phyloP scores from a whole-genome alignment of 1,140 invertebrate species.

The Conus ventricosus region DNA sequence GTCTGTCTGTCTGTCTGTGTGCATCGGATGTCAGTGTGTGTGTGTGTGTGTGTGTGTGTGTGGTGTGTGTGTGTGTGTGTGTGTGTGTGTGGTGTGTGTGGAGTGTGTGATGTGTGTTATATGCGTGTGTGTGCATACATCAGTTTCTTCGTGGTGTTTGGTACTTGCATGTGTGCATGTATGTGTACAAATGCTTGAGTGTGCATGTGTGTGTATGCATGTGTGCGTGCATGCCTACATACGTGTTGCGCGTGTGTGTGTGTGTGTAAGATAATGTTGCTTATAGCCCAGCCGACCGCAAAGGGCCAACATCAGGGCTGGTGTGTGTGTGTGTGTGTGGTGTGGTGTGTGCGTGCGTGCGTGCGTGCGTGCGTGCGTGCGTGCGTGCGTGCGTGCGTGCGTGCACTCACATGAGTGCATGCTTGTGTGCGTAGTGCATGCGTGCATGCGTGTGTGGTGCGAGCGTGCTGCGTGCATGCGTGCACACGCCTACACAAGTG shows the following conservation, averaged over 20 bases:
- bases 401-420: no score
- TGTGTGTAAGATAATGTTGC: no score
- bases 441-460: no score
- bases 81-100: not conserved
- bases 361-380: no score
- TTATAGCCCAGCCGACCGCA: no score
- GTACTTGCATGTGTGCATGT: not conserved
- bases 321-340: not conserved
- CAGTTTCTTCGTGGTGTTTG: not conserved
- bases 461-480: no score
- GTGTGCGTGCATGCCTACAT: not conserved
- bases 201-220: not conserved
- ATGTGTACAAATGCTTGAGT: not conserved
- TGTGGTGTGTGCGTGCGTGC: not conserved
- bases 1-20: not conserved
- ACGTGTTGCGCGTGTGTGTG: no score
- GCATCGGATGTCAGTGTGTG: not conserved
- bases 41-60: not conserved
- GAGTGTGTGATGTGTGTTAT: no score
- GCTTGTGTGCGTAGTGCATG: no score
- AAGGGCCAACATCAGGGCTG: no score
- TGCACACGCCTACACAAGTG: no score
- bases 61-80: constrained; percentile 7
- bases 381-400: no score
- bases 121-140: not conserved